Percentiles rank a stretch among this genome's conserved stretches.
phyloP scores from a whole-genome alignment of 2,888 invertebrate species.

The Leucophenga montana region DNA sequence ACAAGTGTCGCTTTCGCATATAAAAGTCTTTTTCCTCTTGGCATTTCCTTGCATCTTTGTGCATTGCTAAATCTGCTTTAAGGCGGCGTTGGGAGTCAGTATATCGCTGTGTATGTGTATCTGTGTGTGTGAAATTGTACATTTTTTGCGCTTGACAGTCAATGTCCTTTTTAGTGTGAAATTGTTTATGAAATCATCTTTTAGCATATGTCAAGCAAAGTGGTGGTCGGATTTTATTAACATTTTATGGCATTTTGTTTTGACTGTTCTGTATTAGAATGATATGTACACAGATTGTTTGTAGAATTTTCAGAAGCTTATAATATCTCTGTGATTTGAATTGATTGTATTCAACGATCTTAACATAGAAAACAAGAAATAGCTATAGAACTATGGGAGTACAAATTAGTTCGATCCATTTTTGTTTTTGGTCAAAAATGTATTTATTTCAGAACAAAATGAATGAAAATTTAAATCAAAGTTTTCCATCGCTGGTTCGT shows the following conservation, averaged over 20 bases:
- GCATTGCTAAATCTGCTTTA: background rate
- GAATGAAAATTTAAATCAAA: too few relatives aligned
- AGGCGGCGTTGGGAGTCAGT: background rate
- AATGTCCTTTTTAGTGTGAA: conserved; percentile 19
- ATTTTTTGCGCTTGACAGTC: conserved; percentile 34
- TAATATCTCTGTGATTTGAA: too few relatives aligned
- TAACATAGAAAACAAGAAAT: too few relatives aligned
- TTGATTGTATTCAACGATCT: too few relatives aligned
- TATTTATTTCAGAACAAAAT: too few relatives aligned
- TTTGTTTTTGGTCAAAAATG: too few relatives aligned
- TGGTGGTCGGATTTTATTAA: background rate
- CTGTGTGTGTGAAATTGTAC: conserved; percentile 11
- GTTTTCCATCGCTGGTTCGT: too few relatives aligned
- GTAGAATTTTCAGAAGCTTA: too few relatives aligned
- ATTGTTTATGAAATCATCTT: conserved; percentile 23
- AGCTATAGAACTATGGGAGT: too few relatives aligned
- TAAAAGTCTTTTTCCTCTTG: conserved; percentile 11
- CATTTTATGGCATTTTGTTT: background rate
- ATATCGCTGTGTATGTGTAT: background rate
- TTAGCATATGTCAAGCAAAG: background rate
- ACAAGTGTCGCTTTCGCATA: conserved; percentile 33
- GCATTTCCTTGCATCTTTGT: background rate
- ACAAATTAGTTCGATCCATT: too few relatives aligned
- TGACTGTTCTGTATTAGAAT: too few relatives aligned
- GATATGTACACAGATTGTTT: too few relatives aligned